Base-by-base conservation (phyloP, 2,888 invertebrate species). In the Mimumesa dahlbomi region DNA sequence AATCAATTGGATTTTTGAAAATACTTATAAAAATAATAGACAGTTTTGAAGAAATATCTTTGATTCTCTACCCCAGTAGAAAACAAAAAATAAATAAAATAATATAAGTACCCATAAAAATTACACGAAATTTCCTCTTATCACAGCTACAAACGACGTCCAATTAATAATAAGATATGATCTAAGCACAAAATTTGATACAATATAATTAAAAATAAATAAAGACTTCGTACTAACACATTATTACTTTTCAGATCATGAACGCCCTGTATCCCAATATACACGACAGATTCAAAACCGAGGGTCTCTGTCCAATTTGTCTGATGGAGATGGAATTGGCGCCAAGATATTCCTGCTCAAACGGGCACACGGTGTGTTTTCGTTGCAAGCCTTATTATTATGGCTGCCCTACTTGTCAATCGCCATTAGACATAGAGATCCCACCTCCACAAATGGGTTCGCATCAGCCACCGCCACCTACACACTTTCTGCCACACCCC, bases 301-400 rank as follows among this genome's bases (percentile, higher is more conserved):
- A 85, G 54, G 82, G 83, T 11, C 72, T 87, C 18, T 88, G 88
- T 64, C 85, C 86, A 16, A 82, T 87, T 52, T 87, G 87, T 63
- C 63, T 87, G 62, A 81, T 82, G 83, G 81, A 82, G 50, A 87
- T 86, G 84, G 81, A 75, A 13, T 62, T 72, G 7, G 62, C 77
- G 13, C 76, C 82, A 11, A 85, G 79, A 64, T 88, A 83, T 62
- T 70, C 79, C 13, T 87, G 87, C 66, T 31, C 9, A 1, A 86
- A 85, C 42, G 71, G 71, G 4, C 87, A 88, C 75, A 75, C 75
- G 25, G 62, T 88, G 16, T 88, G 87, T 56, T 81, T 84, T 46
- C 84, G 87, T 6, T 87, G 88, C 78, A 88, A 86, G 61, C 86
- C 87, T 7, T 84, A 85, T 73, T 88, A 88, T 67, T 83, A 79